phyloP scores from a whole-genome alignment of 2,797 vertebrate species.

The Triplophysa yarkandensis region DNA sequence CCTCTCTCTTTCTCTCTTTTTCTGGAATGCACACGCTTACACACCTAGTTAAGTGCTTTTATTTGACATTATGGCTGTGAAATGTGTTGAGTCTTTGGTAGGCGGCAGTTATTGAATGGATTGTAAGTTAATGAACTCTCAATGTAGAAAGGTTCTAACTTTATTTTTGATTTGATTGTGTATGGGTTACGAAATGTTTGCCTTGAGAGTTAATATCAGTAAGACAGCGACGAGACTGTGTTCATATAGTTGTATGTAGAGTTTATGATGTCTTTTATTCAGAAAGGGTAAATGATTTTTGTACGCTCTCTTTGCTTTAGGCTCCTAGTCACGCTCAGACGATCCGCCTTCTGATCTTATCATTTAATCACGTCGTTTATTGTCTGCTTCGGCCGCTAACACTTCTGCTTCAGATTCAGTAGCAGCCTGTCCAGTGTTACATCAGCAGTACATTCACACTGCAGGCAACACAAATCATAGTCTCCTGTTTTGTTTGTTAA shows the following conservation, averaged over 20 bases:
- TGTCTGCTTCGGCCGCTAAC: slow-evolving; percentile 24
- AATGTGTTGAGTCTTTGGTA: slow-evolving; percentile 15
- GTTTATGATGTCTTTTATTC: slow-evolving; percentile 19
- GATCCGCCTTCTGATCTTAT: slow-evolving; percentile 50
- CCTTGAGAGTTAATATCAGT: too few relatives aligned
- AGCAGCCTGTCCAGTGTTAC: slow-evolving; percentile 6
- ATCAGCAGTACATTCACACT: slow-evolving; percentile 23
- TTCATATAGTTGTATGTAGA: neutral
- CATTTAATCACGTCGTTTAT: slow-evolving; percentile 53
- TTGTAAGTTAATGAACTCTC: slow-evolving; percentile 15
- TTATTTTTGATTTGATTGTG: neutral
- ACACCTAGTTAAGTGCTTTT: slow-evolving; percentile 46
- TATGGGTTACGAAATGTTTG: too few relatives aligned
- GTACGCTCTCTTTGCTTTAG: neutral
- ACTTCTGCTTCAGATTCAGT: slow-evolving; percentile 25
- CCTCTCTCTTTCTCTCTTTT: slow-evolving; percentile 20
- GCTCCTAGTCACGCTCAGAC: slow-evolving; percentile 20
- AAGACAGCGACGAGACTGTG: neutral
- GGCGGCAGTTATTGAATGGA: slow-evolving; percentile 27
- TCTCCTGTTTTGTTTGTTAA: neutral
- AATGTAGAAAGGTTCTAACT: neutral
- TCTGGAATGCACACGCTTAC: slow-evolving; percentile 16
- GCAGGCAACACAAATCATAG: slow-evolving; percentile 3
- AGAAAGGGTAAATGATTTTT: slow-evolving; percentile 31
- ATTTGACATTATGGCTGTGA: slow-evolving; percentile 22